Percentiles rank a stretch among this genome's conserved stretches.
phyloP scores from a whole-genome alignment of 1,140 invertebrate genomes.

The Caenorhabditis briggsae region DNA sequence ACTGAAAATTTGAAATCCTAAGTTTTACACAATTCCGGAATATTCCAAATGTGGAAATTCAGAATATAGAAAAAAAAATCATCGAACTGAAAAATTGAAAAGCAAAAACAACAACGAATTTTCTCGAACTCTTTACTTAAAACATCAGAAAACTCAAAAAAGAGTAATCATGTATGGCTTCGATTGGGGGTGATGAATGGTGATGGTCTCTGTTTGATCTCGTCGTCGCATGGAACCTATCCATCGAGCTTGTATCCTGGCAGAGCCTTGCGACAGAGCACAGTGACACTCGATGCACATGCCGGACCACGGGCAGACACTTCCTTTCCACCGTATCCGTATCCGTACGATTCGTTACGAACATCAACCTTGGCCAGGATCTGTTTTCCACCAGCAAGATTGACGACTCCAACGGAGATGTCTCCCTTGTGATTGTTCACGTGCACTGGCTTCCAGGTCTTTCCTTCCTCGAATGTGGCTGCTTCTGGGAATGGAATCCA shows the following conservation, averaged over 20 bases:
- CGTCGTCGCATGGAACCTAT: too few relatives aligned
- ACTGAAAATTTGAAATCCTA: too few relatives aligned
- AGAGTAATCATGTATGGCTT: too few relatives aligned
- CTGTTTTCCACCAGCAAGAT: conserved; percentile 67
- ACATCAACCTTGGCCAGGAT: conserved; percentile 71
- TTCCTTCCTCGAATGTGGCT: conserved; percentile 64
- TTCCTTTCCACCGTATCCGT: conserved; percentile 66
- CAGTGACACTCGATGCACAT: background rate
- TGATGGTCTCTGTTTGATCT: too few relatives aligned
- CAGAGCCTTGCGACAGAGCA: conserved; percentile 70
- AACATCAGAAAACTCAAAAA: too few relatives aligned
- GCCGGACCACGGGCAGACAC: conserved; percentile 64
- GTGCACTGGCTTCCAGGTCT: conserved; percentile 69
- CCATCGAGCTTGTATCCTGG: conserved; percentile 70
- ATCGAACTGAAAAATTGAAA: too few relatives aligned
- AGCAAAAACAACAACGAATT: too few relatives aligned
- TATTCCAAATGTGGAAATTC: too few relatives aligned
- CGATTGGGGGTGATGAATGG: too few relatives aligned
- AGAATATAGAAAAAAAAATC: too few relatives aligned
- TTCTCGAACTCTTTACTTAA: too few relatives aligned
- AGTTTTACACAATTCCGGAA: too few relatives aligned
- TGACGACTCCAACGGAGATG: conserved; percentile 69
- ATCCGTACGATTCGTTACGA: conserved; percentile 67
- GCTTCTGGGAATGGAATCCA: conserved; percentile 63
- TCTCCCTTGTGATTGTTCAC: conserved; percentile 66